Evolutionary conservation across 2,888 invertebrate genomes (phyloP).

Genomic region (Crematogaster levior): DNA sequence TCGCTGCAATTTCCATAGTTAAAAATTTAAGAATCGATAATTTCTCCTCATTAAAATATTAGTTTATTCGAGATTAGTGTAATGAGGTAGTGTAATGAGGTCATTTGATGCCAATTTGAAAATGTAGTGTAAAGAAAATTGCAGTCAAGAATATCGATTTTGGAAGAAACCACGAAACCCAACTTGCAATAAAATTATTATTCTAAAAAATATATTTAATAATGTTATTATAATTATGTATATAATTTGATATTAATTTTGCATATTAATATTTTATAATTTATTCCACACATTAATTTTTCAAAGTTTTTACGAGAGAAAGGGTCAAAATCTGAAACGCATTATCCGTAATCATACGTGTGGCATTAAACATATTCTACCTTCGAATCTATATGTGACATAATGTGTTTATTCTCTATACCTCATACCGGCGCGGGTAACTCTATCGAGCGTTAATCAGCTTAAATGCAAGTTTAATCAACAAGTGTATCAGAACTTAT

Average conservation of each 20-base stretch:
- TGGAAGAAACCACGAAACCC: too few species aligned
- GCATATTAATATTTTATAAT: neutral
- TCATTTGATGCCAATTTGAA: neutral
- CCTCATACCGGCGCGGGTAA: neutral
- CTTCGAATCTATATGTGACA: neutral
- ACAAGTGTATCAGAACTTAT: constrained; percentile 33
- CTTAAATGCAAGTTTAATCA: constrained; percentile 47
- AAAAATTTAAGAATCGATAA: too few species aligned
- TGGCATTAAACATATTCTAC: neutral
- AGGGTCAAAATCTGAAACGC: neutral
- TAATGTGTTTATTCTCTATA: constrained; percentile 11
- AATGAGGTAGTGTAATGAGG: neutral
- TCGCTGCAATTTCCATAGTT: neutral
- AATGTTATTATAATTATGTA: neutral
- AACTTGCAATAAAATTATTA: too few species aligned
- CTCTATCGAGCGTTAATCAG: constrained; percentile 25
- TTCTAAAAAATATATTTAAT: neutral
- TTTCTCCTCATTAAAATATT: neutral
- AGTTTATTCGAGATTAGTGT: neutral
- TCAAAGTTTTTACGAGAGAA: neutral
- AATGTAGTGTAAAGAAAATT: neutral
- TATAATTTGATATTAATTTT: neutral
- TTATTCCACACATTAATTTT: neutral
- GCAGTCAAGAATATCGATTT: neutral
- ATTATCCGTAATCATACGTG: neutral